phyloP scores from a whole-genome alignment of 2,113 vertebrate species.

The Pelmatolapia mariae region DNA sequence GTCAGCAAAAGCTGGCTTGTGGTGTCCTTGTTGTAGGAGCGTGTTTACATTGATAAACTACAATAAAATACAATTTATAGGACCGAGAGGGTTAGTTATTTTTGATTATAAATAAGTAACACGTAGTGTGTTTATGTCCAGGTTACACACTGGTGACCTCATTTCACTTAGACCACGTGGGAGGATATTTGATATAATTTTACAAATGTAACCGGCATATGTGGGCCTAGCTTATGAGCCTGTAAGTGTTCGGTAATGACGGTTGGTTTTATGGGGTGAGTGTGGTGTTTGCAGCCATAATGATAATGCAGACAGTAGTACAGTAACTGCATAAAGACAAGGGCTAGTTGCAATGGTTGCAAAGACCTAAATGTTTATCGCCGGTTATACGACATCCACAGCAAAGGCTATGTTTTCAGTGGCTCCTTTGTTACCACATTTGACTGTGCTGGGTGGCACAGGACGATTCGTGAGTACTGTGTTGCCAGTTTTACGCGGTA shows the following conservation, averaged over 20 bases:
- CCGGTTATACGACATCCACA: rapidly evolving
- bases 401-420: background rate
- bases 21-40: background rate
- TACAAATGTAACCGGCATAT: background rate
- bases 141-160: background rate
- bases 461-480: background rate
- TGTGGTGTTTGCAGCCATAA: background rate
- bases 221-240: background rate
- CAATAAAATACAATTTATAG: background rate
- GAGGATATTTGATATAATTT: background rate
- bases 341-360: background rate
- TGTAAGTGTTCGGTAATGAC: background rate
- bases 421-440: background rate
- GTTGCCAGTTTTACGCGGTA: background rate
- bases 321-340: background rate
- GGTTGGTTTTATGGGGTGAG: background rate
- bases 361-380: background rate
- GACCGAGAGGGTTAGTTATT: background rate
- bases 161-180: conserved; percentile 43
- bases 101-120: background rate
- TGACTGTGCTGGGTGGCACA: background rate
- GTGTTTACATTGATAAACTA: background rate
- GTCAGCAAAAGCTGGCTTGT: conserved; percentile 7
- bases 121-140: background rate
- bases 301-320: background rate